Conservation (phyloP, 2,113 vertebrate species). For the Lates calcarifer region DNA sequence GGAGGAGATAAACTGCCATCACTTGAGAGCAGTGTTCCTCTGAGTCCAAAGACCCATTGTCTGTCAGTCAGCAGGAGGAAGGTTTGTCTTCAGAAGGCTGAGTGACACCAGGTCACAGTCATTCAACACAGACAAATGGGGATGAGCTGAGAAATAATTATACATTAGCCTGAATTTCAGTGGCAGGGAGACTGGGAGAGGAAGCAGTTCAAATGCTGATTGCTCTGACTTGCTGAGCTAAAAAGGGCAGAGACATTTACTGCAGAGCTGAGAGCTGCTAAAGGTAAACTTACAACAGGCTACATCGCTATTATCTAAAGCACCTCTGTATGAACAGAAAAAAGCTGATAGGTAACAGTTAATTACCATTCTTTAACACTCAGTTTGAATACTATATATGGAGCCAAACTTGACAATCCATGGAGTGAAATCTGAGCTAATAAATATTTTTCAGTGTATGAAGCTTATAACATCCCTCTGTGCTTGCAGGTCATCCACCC, state of each 20-base stretch:
- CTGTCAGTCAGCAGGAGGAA: constrained; percentile 33
- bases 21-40: constrained; percentile 32
- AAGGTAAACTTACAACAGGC: constrained; percentile 2
- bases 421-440: neutral
- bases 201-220: constrained; percentile 56
- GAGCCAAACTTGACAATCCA: neutral
- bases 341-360: neutral
- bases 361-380: constrained; percentile 3
- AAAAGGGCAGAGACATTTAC: constrained; percentile 30
- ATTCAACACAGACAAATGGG: constrained; percentile 52
- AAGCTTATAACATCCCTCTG: constrained; percentile 1
- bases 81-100: constrained; percentile 59
- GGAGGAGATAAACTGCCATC: constrained; percentile 24
- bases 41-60: constrained; percentile 53
- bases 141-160: constrained; percentile 59
- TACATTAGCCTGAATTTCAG: constrained; percentile 62
- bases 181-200: constrained; percentile 44
- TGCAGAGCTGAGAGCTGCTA: constrained; percentile 8
- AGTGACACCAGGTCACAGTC: constrained; percentile 64
- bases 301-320: neutral
- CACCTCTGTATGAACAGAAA: neutral
- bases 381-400: neutral
- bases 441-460: neutral
- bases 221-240: constrained; percentile 42
- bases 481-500: neutral